Evolutionary conservation across 1,140 invertebrate species (phyloP), one percentile per base, ranked within the genome.

Genomic region (Drosophila jambulina): DNA sequence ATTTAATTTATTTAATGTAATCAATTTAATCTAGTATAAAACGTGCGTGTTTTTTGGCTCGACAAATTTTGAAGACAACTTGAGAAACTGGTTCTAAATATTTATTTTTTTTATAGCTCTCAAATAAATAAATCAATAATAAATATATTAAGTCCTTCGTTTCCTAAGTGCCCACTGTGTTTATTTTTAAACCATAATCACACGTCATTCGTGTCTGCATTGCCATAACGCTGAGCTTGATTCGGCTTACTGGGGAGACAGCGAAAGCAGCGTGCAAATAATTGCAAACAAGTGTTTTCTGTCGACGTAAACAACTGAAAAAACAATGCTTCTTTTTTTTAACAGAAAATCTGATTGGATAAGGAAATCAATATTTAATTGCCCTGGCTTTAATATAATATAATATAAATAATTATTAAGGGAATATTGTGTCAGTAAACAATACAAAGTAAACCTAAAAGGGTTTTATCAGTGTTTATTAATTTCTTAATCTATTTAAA

Each of bases 111-210:
- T 0, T 10, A 32, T 32, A 12, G 29, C 29, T 10, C 10, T 32
- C 32, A 32, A 32, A 32, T 32, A 3, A 32, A 32, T 32, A 10
- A 32, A 12, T 10, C 0, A 10, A 32, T 32, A 12, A 42, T n/a
- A n/a, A 45, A 45, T 45, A 15, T 23, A 8, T 7, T 45, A 15
- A 7, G 12, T 45, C 15, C 6, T 7, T 23, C 23, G 43, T 2
- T 45, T 15, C 13, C 12, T 7, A 0, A 46, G 45, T 4, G 45
- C 7, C 21, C 45, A 23, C 46, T 69, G 34, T 67, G 45, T 10
- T 67, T 67, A 70, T 70, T 67, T 70, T 36, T 67, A 67, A 43
- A 53, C 23, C 29, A 19, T 43, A 25, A 29, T 45, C 36, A 65
- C 21, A 45, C 21, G 43, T 60, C 51, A 60, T 60, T 32, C 42